These are phyloP conservation scores for Ectobius pallidus DNA, from an alignment of 2,888 invertebrate species.

Conservation along the genomic window DNA sequence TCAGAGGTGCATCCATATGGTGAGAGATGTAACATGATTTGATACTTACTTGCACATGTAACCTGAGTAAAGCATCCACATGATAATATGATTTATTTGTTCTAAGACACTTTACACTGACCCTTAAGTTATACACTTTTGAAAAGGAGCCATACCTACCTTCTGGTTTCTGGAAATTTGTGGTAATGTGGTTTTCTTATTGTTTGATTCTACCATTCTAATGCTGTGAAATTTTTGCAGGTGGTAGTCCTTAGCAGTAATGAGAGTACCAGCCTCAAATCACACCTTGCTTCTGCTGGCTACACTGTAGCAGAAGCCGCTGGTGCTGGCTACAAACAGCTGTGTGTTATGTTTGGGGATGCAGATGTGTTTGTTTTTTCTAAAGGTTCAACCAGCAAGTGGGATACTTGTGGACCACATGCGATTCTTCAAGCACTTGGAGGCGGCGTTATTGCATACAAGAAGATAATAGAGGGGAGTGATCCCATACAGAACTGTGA, in stretches of 20 bases:
- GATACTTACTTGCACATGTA: no score
- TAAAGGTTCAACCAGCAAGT: conserved; percentile 80
- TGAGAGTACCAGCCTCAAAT: conserved; percentile 60
- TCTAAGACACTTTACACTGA: no score
- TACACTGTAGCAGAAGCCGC: conserved; percentile 68
- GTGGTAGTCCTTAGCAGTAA: conserved; percentile 64
- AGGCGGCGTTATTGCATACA: conserved; percentile 65
- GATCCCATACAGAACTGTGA: not conserved
- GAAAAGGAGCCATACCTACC: no score
- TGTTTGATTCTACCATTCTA: no score
- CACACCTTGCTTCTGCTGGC: conserved; percentile 56
- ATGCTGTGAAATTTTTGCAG: conserved; percentile 45
- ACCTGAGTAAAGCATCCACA: no score
- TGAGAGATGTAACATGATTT: no score
- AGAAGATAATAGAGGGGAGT: conserved; percentile 30
- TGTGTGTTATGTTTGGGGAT: conserved; percentile 75
- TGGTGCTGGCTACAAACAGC: conserved; percentile 89
- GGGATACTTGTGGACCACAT: conserved; percentile 94
- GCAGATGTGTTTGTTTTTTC: conserved; percentile 79
- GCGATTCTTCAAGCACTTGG: conserved; percentile 79
- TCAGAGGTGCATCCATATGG: no score
- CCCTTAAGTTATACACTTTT: no score
- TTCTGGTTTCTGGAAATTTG: no score
- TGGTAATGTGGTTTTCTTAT: no score
- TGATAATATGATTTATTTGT: no score